Conservation (phyloP, 2,113 vertebrate species). For the Miniopterus natalensis region DNA sequence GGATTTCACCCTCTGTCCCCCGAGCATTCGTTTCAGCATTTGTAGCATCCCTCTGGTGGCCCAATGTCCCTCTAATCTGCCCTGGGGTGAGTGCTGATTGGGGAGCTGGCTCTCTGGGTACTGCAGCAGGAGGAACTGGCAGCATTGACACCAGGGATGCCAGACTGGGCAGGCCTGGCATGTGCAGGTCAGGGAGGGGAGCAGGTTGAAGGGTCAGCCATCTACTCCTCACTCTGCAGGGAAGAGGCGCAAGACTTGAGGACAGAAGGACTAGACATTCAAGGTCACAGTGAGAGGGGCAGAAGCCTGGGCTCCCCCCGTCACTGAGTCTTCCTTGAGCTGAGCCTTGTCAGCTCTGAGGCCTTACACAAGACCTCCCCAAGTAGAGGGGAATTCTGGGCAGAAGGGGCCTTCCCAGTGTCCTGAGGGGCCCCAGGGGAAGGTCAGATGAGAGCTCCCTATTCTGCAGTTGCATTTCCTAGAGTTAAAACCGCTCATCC, state of each 20-base stretch:
- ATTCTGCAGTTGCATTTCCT: neutral
- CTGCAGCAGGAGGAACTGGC: neutral
- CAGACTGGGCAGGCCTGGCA: neutral
- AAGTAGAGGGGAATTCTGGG: neutral
- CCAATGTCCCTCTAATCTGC: slow-evolving; percentile 26
- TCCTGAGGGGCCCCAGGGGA: neutral
- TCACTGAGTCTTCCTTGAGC: neutral
- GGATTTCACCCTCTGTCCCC: neutral
- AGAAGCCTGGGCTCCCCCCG: neutral
- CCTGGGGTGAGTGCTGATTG: slow-evolving; percentile 61
- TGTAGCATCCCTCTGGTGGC: slow-evolving; percentile 76
- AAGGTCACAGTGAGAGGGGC: neutral
- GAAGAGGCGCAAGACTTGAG: neutral
- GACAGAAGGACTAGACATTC: neutral
- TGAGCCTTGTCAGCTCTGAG: neutral
- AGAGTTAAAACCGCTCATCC: neutral
- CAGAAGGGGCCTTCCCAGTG: neutral
- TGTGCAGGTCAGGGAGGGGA: neutral
- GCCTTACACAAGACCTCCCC: neutral
- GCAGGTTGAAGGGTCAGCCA: neutral
- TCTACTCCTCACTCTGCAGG: neutral
- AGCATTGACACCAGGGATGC: neutral
- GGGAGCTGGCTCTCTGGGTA: slow-evolving; percentile 12
- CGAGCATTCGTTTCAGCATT: slow-evolving; percentile 63
- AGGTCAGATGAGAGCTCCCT: neutral